Conservation (phyloP, 2,113 vertebrate species). For the Cynopterus brachyotis region DNA sequence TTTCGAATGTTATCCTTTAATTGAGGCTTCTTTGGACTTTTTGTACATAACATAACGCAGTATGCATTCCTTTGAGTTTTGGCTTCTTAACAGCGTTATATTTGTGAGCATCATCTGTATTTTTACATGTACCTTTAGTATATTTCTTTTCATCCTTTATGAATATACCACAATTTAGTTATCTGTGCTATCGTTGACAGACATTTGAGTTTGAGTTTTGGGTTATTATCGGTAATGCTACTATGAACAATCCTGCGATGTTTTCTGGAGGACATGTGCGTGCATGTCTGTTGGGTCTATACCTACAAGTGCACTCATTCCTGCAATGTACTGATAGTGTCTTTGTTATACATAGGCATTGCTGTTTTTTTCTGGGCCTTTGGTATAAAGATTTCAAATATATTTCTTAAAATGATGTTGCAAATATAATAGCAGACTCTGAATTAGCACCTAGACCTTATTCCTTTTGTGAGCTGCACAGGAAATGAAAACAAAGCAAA, state of each 20-base stretch:
- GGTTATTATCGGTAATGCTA: background rate
- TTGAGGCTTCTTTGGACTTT: background rate
- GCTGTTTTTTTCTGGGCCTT: background rate
- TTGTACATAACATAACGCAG: background rate
- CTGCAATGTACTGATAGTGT: background rate
- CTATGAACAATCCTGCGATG: background rate
- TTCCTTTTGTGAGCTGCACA: background rate
- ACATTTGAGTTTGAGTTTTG: background rate
- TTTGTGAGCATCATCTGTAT: background rate
- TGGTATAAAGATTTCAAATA: background rate
- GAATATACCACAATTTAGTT: background rate
- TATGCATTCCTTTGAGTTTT: constrained; percentile 5
- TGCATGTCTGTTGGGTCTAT: background rate
- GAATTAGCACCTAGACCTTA: background rate
- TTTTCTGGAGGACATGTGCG: background rate
- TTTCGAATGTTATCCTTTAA: background rate
- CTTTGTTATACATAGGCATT: background rate
- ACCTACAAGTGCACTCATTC: background rate
- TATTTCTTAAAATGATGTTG: background rate
- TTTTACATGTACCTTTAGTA: constrained; percentile 11
- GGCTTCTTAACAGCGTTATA: background rate
- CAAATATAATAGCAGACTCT: background rate
- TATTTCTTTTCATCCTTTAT: background rate
- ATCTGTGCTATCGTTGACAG: background rate
- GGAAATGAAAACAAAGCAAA: background rate